Base-by-base conservation (phyloP, 2,888 invertebrate genomes). In the Flabesymbios commensalis region DNA sequence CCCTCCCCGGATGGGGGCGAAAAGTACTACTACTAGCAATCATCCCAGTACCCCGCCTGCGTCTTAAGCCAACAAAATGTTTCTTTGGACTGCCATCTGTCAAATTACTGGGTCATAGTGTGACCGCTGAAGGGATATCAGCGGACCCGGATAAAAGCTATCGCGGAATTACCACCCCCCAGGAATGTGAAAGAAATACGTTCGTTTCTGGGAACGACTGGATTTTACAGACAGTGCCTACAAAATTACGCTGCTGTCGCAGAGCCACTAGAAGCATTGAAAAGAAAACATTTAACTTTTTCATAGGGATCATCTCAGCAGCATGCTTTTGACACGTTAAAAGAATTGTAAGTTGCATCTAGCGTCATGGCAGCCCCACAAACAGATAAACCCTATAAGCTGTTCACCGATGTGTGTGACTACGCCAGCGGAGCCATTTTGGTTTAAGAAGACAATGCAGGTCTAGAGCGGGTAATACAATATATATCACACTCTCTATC, bases 71-170 rank as follows among this genome's bases (percentile, higher is more conserved):
- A 33, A 36, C 5, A 14, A 53, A 53, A 24, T 53, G 53, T 36
- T 5, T 19, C 5, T 29, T 56, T 47, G 56, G 47, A 2, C 31
- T 47, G 7, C 14, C 4, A 33, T 28, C 43, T 29, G 32, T 56
- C 3, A 47, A 56, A 56, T 28, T 56, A 31, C 56, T 56, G 2
- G 56, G 56, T 1, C 26, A 57, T 19, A 5, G 32, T 3, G 7
- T 55, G 24, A 43, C 22, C 43, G 22, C 14, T 10, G 41, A 55
- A 5, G 55, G 55, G 10, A 47, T 61, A 2, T 29, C n/a, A 22
- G 14, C 61, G n/a, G 49, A 61, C 28, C 61, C 61, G 19, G 24
- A 48, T 5, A 61, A 24, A 24, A 51, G 57, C 49, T 10, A 59
- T 61, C 19, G 22, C 29, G 26, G 19, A 41, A 17, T 24, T 28